Evolutionary conservation across 2,888 invertebrate species (phyloP).

Genomic region (Helicoverpa assulta): DNA sequence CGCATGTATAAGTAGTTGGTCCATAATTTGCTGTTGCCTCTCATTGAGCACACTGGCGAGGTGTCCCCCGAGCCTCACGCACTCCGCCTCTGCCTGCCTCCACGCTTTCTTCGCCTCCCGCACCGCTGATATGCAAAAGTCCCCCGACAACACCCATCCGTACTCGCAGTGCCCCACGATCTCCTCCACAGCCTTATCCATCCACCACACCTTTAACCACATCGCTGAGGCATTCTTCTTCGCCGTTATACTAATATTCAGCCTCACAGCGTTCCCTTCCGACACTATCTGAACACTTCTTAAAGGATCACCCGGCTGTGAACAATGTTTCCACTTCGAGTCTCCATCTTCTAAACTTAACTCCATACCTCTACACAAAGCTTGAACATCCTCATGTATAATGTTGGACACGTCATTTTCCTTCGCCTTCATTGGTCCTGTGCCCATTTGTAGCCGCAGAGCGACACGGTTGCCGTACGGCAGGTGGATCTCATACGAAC

Average conservation of each 20-base stretch:
- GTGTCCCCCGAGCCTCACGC: slow-evolving; percentile 92
- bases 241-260: slow-evolving; percentile 84
- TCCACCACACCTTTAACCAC: slow-evolving; percentile 91
- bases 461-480: slow-evolving; percentile 93
- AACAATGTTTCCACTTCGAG: slow-evolving; percentile 91
- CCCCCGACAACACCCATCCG: slow-evolving; percentile 92
- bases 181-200: slow-evolving; percentile 91
- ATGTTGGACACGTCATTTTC: slow-evolving; percentile 79
- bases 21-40: slow-evolving; percentile 91
- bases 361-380: slow-evolving; percentile 89
- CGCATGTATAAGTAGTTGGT: slow-evolving; percentile 92
- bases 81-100: slow-evolving; percentile 92
- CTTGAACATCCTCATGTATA: slow-evolving; percentile 79
- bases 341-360: slow-evolving; percentile 90
- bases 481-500: slow-evolving; percentile 92
- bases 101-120: slow-evolving; percentile 91
- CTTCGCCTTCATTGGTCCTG: slow-evolving; percentile 78
- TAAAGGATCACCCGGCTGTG: slow-evolving; percentile 89
- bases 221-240: slow-evolving; percentile 84
- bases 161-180: slow-evolving; percentile 92
- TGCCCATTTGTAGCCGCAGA: slow-evolving; percentile 91
- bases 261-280: slow-evolving; percentile 88
- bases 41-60: slow-evolving; percentile 92
- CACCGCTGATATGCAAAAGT: slow-evolving; percentile 92
- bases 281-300: slow-evolving; percentile 91